Evolutionary conservation across 2,888 invertebrate genomes (phyloP).

Genomic region (Sphaeridia pumilis): DNA sequence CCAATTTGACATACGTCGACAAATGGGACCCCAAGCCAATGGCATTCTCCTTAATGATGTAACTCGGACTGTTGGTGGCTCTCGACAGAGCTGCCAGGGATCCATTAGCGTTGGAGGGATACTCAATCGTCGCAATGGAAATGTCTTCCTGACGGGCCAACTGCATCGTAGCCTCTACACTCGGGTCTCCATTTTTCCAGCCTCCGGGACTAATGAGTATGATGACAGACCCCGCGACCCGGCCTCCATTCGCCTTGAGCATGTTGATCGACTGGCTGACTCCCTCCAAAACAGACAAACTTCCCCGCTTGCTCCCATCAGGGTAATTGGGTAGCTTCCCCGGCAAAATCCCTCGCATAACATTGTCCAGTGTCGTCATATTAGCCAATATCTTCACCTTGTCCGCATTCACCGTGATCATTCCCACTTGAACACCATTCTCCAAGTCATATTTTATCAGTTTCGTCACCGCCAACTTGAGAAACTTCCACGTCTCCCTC

Average conservation of each 20-base stretch:
- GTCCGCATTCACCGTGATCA: constrained; percentile 38
- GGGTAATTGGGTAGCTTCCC: constrained; percentile 36
- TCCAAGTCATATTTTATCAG: constrained; percentile 47
- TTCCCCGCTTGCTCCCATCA: constrained; percentile 19
- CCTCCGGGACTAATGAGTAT: constrained; percentile 49
- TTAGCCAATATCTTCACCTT: constrained; percentile 32
- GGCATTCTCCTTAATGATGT: constrained; percentile 32
- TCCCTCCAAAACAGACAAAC: constrained; percentile 33
- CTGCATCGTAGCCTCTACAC: constrained; percentile 40
- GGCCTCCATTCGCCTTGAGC: constrained; percentile 39
- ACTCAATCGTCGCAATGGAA: constrained; percentile 44
- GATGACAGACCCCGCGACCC: constrained; percentile 45
- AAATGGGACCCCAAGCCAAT: constrained; percentile 35
- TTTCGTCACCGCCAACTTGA: constrained; percentile 48
- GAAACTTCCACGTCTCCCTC: constrained; percentile 49
- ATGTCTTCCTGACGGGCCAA: constrained; percentile 43
- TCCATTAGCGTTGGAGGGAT: constrained; percentile 30
- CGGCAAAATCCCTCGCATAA: constrained; percentile 24
- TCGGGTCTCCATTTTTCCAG: constrained; percentile 40
- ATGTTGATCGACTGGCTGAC: constrained; percentile 39
- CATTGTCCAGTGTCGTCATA: constrained; percentile 29
- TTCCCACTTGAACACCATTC: constrained; percentile 38
- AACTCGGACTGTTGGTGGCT: constrained; percentile 32
- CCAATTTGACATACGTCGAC: constrained; percentile 33
- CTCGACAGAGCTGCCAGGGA: constrained; percentile 30